These are phyloP conservation scores for Melolontha melolontha DNA, from an alignment of 2,888 invertebrate genomes.

Conservation along the genomic window DNA sequence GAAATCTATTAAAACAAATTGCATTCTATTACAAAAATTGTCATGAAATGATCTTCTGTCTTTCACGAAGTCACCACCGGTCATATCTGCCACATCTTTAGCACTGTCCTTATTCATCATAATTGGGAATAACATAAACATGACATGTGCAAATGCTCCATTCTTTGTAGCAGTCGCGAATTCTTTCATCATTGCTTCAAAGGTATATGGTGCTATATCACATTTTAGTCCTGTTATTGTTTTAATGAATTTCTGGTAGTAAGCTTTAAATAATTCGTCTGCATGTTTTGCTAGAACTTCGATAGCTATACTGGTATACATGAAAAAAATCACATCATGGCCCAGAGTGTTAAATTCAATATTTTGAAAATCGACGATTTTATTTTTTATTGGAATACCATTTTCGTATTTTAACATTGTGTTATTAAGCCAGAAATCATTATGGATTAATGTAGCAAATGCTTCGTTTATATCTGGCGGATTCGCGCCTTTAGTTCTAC, in stretches of 20 bases:
- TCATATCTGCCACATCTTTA: conserved; percentile 59
- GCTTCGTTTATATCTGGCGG: conserved; percentile 60
- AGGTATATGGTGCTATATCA: conserved; percentile 59
- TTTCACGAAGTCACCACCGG: conserved; percentile 5
- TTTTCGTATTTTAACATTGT: conserved; percentile 65
- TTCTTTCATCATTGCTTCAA: conserved; percentile 61
- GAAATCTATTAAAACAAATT: conserved; percentile 33
- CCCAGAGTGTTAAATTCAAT: conserved; percentile 66
- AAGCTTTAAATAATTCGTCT: conserved; percentile 65
- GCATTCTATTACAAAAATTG: conserved; percentile 31
- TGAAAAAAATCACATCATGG: conserved; percentile 68
- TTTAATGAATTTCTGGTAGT: conserved; percentile 58
- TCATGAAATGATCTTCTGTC: conserved; percentile 18
- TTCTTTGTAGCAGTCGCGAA: conserved; percentile 57
- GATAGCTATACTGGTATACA: conserved; percentile 66
- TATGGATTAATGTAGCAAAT: conserved; percentile 68
- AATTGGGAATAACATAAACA: conserved; percentile 64
- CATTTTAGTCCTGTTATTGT: conserved; percentile 56
- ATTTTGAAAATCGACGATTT: conserved; percentile 71
- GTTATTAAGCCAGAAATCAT: conserved; percentile 73
- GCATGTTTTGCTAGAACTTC: conserved; percentile 61
- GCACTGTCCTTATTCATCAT: conserved; percentile 58
- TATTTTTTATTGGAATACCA: conserved; percentile 55
- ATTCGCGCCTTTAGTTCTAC: too few species aligned
- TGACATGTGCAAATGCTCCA: conserved; percentile 62